A percentile compares a stretch with the other conserved stretches of the same genome.
phyloP scores from a whole-genome alignment of 2,113 vertebrate genomes.

The Blennius ocellaris region DNA sequence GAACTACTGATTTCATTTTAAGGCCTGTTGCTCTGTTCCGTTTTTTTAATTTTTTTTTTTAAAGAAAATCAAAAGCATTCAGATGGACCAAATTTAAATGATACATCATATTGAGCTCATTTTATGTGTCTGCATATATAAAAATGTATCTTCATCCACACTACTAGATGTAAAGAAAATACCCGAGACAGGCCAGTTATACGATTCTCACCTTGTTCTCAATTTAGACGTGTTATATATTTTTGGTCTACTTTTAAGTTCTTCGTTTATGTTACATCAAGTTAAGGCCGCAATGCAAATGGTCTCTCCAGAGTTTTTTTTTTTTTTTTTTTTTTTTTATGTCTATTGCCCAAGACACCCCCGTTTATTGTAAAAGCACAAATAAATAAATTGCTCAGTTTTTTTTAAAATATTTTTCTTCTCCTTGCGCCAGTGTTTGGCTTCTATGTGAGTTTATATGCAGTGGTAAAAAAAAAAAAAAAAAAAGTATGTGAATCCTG shows the following conservation, averaged over 20 bases:
- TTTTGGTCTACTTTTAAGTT: not conserved
- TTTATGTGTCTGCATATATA: not conserved
- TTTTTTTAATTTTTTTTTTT: conserved; percentile 6
- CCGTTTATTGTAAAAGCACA: conserved; percentile 68
- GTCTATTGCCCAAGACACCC: not conserved
- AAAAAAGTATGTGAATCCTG: too few relatives aligned
- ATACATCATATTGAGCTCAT: not conserved
- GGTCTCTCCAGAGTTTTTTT: not conserved
- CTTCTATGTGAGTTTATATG: too few relatives aligned
- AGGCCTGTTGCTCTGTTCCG: not conserved
- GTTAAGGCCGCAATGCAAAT: too few relatives aligned
- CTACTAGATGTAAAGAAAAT: not conserved
- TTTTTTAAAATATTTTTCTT: too few relatives aligned
- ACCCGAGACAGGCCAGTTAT: not conserved
- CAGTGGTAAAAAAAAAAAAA: too few relatives aligned
- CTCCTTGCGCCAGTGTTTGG: too few relatives aligned
- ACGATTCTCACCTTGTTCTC: not conserved
- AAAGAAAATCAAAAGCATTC: not conserved
- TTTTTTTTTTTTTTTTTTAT: not conserved
- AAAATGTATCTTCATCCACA: too few relatives aligned
- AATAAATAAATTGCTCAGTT: conserved; percentile 15
- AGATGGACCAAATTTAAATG: not conserved
- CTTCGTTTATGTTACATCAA: too few relatives aligned
- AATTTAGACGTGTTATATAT: conserved; percentile 6
- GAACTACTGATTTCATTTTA: conserved; percentile 37